Base-by-base conservation (phyloP, 2,888 invertebrate genomes). In the Trichacis sp. region DNA sequence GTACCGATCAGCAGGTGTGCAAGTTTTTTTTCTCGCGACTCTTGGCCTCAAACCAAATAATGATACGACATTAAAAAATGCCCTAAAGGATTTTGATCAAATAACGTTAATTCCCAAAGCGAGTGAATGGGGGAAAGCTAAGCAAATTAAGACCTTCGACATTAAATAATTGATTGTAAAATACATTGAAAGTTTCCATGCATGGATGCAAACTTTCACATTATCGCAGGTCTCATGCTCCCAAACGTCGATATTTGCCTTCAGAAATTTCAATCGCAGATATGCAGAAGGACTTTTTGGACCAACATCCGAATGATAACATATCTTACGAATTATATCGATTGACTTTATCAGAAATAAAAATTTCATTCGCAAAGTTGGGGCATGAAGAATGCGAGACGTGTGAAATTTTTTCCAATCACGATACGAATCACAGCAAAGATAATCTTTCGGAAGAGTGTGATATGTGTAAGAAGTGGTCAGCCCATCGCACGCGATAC, bases 241-340 rank as follows among this genome's bases (percentile, higher is more conserved):
- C n/a, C n/a, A n/a, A n/a, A n/a, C n/a, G n/a, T n/a, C n/a, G 50
- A 55, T 64, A 64, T 33, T 43, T 60, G 14, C 15, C 55, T 11
- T 24, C 38, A 29, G 52, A 60, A n/a, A 17, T 64, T 2, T 40
- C 51, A 12, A 52, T 60, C 38, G 50, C 36, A 12, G 55, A 56
- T 12, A 60, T 64, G 64, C 64, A 60, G 15, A 47, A 55, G 9
- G 60, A 64, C 56, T 64, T 56, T 33, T 30, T 14, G 1, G 12
- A 49, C 2, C 55, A 50, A 60, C 14, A 62, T 51, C n/a, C n/a
- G n/a, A 20, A 47, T 18, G 15, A 29, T 5, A 11, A 43, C 24
- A 19, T 45, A 42, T 64, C 52, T 9, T 52, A 48, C 24, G 56
- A 60, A 33, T 15, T 24, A 12, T 60, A 64, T 20, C 29, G 64